These are phyloP conservation scores for Microcebus jonahi DNA, from an alignment of 2,113 vertebrate genomes.

Conservation along the genomic window DNA sequence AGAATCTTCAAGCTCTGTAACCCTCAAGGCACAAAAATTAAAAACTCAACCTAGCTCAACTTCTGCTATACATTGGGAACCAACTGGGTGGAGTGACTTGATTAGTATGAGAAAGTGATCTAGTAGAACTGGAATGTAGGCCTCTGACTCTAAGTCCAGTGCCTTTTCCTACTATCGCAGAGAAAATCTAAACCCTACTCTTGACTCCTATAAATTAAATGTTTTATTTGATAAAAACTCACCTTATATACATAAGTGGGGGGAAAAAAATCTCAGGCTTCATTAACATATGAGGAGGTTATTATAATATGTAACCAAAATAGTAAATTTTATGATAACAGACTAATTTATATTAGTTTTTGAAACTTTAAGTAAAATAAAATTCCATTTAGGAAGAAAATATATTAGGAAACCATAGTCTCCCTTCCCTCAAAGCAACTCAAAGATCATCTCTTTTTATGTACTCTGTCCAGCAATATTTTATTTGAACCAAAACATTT, in stretches of 20 bases:
- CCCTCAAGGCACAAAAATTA: neutral
- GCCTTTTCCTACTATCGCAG: neutral
- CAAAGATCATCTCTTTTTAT: constrained; percentile 4
- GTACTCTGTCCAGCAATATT: neutral
- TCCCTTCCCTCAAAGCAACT: neutral
- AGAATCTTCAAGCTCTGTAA: neutral
- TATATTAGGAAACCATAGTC: neutral
- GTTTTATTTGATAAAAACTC: neutral
- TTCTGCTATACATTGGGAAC: neutral
- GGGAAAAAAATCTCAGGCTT: neutral
- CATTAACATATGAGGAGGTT: neutral
- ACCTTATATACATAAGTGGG: neutral
- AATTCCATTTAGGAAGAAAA: constrained; percentile 31
- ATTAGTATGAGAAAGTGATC: neutral
- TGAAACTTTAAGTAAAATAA: constrained; percentile 30
- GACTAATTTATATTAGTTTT: neutral
- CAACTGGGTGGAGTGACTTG: neutral
- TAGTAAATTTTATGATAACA: neutral
- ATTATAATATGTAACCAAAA: neutral
- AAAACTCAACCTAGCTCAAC: neutral
- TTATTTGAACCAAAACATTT: constrained; percentile 35
- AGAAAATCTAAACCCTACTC: neutral
- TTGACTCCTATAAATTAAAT: neutral
- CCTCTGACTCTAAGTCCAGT: neutral
- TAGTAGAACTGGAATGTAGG: neutral